These are phyloP conservation scores for Sclerodermus sp. DNA, from an alignment of 2,888 invertebrate genomes.

Conservation along the genomic window DNA sequence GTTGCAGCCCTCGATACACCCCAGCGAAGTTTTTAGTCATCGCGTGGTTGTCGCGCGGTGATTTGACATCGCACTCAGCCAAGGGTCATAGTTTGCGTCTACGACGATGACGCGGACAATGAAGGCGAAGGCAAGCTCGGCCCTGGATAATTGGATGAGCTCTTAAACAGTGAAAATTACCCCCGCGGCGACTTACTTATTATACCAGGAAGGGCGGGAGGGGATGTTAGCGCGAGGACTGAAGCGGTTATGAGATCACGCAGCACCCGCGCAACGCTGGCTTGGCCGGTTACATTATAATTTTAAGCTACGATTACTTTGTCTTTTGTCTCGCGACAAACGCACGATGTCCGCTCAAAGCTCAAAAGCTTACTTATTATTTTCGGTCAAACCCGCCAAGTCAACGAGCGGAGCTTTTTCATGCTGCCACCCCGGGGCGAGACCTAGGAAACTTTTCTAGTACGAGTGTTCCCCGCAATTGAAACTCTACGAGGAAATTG, in stretches of 20 bases:
- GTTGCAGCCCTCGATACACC: too few species aligned
- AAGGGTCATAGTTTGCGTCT: slow-evolving; percentile 8
- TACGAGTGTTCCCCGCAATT: too few species aligned
- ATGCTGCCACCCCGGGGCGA: slow-evolving; percentile 12
- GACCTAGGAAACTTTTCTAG: too few species aligned
- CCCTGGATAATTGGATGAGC: slow-evolving; percentile 52
- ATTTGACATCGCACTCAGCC: background rate
- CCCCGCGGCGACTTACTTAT: slow-evolving; percentile 52
- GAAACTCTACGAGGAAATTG: too few species aligned
- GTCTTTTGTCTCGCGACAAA: slow-evolving; percentile 44
- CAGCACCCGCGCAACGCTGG: too few species aligned
- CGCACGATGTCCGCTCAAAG: slow-evolving; percentile 33
- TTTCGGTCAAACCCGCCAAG: slow-evolving; percentile 30
- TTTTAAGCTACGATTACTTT: slow-evolving; percentile 53
- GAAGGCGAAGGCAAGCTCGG: slow-evolving; percentile 38
- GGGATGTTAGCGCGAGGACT: too few species aligned
- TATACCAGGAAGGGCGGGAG: slow-evolving; percentile 27
- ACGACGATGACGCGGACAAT: slow-evolving; percentile 12
- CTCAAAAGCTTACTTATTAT: slow-evolving; percentile 43
- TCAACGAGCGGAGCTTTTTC: slow-evolving; percentile 14
- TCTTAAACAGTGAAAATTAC: slow-evolving; percentile 51
- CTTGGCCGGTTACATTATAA: slow-evolving; percentile 46
- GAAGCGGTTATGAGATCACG: slow-evolving; percentile 11
- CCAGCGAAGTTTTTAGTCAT: too few species aligned
- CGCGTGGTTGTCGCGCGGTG: too few species aligned